Evolutionary conservation across 1,140 invertebrate genomes (phyloP).

Genomic region (Schlechtendalia chinensis): DNA sequence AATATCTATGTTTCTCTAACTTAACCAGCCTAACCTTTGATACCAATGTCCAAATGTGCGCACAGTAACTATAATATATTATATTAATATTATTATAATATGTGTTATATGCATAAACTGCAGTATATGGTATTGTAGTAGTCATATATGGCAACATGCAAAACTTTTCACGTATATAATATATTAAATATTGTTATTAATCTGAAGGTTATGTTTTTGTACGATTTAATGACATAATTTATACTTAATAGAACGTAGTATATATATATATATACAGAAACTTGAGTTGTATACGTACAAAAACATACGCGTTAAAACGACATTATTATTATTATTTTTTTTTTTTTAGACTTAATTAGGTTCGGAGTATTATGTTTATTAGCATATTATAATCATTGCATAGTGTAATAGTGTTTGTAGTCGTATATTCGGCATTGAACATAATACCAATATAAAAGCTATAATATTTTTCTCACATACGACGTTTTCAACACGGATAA

Average conservation of each 20-base stretch:
- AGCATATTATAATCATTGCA: conserved; percentile 14
- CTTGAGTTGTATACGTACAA: neutral
- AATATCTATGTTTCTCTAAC: too few relatives aligned
- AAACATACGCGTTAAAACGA: neutral
- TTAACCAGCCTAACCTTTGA: conserved; percentile 7
- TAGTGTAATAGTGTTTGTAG: conserved; percentile 4
- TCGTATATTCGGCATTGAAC: neutral
- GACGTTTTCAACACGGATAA: neutral
- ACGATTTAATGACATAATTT: neutral
- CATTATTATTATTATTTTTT: neutral
- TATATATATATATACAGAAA: neutral
- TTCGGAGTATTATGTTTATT: neutral
- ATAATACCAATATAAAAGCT: neutral
- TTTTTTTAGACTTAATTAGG: conserved; percentile 30
- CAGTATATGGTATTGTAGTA: neutral
- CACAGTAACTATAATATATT: neutral
- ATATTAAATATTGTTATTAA: neutral
- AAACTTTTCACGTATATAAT: conserved; percentile 30
- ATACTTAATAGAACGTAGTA: too few relatives aligned
- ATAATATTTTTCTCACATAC: too few relatives aligned
- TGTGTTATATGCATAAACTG: too few relatives aligned
- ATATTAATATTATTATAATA: too few relatives aligned
- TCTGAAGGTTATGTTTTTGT: conserved; percentile 13
- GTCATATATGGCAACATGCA: conserved; percentile 9
- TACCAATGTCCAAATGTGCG: conserved; percentile 5